phyloP scores from a whole-genome alignment of 2,113 vertebrate species.

The Suricata suricatta region DNA sequence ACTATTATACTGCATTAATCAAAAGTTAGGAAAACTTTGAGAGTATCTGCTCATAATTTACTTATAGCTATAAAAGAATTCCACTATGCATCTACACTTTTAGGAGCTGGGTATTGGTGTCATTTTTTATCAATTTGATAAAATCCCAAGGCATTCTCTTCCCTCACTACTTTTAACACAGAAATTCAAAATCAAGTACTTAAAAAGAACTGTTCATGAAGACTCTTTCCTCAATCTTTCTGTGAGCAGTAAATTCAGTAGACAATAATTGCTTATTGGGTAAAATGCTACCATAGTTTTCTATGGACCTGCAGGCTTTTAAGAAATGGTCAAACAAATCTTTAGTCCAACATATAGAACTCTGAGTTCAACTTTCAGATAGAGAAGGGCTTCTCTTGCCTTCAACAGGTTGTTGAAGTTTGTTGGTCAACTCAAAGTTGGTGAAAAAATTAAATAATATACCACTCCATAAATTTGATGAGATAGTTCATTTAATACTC shows the following conservation, averaged over 20 bases:
- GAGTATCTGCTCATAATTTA: neutral
- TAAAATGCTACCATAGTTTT: neutral
- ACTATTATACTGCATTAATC: neutral
- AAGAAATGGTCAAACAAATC: neutral
- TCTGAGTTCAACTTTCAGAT: neutral
- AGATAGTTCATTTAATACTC: neutral
- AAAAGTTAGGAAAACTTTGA: neutral
- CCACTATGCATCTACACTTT: neutral
- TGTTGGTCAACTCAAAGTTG: neutral
- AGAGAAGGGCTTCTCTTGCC: neutral
- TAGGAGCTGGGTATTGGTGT: neutral
- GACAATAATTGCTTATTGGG: neutral
- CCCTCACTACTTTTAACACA: neutral
- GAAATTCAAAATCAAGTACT: conserved; percentile 2
- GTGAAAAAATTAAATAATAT: neutral
- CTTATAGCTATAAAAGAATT: neutral
- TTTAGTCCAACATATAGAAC: neutral
- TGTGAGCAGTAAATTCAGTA: neutral
- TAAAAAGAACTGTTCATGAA: neutral
- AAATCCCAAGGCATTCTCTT: neutral
- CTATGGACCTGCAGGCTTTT: neutral
- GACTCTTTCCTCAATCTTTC: neutral
- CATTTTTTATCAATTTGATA: neutral
- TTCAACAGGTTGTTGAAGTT: neutral
- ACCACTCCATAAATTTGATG: neutral